Base-by-base conservation (phyloP, 2,113 vertebrate genomes). In the Sturnira hondurensis region DNA sequence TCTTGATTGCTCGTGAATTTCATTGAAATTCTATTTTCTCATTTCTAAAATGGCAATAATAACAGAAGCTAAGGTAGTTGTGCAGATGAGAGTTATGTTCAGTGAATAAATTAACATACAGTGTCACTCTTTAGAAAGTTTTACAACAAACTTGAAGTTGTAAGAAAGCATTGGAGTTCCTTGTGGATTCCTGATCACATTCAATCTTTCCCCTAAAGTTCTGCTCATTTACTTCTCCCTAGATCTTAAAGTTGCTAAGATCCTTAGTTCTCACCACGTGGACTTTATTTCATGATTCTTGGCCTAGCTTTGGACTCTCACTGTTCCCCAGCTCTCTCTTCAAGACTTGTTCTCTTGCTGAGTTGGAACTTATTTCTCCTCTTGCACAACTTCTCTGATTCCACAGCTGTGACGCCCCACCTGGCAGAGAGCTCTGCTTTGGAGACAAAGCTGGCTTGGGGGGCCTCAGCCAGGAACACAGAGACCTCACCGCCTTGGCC, bases 321-420 rank as follows among this genome's bases (percentile, higher is more conserved):
- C 47, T 70, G 12, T 93, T 95, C 88, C 85, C 24, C 31, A 89
- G 85, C 73, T 94, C 22, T 5, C 73, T 78, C 63, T 93, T 95
- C n/a, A 95, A 89, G 80, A 52, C 15, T 20, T 86, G 71, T 92
- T 86, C 77, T 95, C 96, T 76, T 83, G 92, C 94, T 96, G 94
- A 97, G 73, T 94, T 98, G 96, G 97, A 97, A 89, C 65, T 83
- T 96, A 54, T 83, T 73, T 82, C 56, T 92, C 58, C 71, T 95
- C 94, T 98, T 97, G 91, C 95, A 86, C 94, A 98, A 97, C 94
- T 87, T 89, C 82, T 96, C 95, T 96, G 96, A 96, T 96, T 98
- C 96, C 96, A 96, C 92, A 95, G 68, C 91, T 90, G 77, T 97
- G 96, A 98, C 54, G 24, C 31, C 65, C 73, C 85, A 84, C 95